phyloP scores from a whole-genome alignment of 2,113 vertebrate species.

The Phasianus colchicus region DNA sequence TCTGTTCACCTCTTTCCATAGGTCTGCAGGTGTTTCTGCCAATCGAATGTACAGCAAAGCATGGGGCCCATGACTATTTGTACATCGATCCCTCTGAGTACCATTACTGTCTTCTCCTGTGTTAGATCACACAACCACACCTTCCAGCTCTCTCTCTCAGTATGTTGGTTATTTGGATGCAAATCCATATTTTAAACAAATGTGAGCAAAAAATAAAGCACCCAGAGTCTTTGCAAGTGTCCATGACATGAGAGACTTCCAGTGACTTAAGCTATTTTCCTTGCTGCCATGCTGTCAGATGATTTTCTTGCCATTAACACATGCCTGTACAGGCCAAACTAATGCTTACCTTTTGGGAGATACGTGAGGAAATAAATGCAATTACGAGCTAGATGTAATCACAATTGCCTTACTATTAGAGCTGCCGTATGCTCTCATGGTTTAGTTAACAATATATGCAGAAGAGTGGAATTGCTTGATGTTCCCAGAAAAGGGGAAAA shows the following conservation, averaged over 20 bases:
- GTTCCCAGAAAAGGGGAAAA: slow-evolving; percentile 37
- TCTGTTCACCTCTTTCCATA: neutral
- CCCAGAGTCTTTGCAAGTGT: slow-evolving; percentile 61
- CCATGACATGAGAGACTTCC: slow-evolving; percentile 68
- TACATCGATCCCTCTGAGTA: neutral
- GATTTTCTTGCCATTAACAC: slow-evolving; percentile 70
- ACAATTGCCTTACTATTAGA: slow-evolving; percentile 73
- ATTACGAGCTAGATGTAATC: slow-evolving; percentile 81
- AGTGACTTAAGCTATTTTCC: slow-evolving; percentile 74
- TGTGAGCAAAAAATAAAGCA: slow-evolving; percentile 46
- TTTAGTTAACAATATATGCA: slow-evolving; percentile 70
- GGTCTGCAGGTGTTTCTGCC: neutral
- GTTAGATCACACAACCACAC: neutral
- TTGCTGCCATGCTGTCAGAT: slow-evolving; percentile 58
- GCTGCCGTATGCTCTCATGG: slow-evolving; percentile 39
- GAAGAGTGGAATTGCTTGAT: slow-evolving; percentile 52
- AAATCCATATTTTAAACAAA: slow-evolving; percentile 76
- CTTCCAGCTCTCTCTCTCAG: slow-evolving; percentile 6
- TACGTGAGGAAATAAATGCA: slow-evolving; percentile 79
- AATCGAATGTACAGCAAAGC: rapidly evolving
- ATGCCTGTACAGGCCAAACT: slow-evolving; percentile 50
- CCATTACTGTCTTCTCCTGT: neutral
- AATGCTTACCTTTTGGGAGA: slow-evolving; percentile 73
- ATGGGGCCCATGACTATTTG: rapidly evolving
- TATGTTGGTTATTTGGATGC: slow-evolving; percentile 75